Base-by-base conservation (phyloP, 2,113 vertebrate species). In the Psettodes erumei region DNA sequence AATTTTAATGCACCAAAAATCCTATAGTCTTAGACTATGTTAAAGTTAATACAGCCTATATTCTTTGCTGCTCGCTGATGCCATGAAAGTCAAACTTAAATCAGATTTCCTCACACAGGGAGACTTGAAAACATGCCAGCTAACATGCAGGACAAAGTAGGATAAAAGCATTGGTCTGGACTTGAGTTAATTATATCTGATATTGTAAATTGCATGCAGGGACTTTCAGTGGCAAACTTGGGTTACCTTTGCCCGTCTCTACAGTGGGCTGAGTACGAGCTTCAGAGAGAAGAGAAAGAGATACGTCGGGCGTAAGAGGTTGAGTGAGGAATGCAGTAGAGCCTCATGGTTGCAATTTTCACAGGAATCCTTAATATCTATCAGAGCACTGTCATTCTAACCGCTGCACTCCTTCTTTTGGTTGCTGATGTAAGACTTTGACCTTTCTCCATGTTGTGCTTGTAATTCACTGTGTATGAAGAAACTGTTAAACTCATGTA, bases 241-340 rank as follows among this genome's bases (percentile, higher is more conserved):
- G 90, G 86, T 98, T 97, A 99, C 96, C 97, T 98, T 97, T 96
- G 94, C 94, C 96, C 92, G 93, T 86, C 90, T 93, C 94, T 96
- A 96, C 90, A 92, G 95, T 93, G 92, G 95, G 94, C 91, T 88
- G 94, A 95, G 95, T 92, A 94, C 78, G 93, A 90, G 93, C 96
- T 97, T 97, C 88, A 90, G 91, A 91, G 75, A 90, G 87, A 91
- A 89, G 65, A 79, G 71, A 79, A 56, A 86, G 30, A 87, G 45
- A 91, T 27, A 82, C 35, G 84, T 58, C 60, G 13, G 27, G 21
- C 15, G 25, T 21, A 30, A 71, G 37, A 80, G 5, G 16, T 56
- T 30, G 12, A 63, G 32, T 42, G 33, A 30, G 51, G 21, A 71
- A 66, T 37, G 63, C 40, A 65, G 28, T 19, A 37, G 23, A 61